Evolutionary conservation across 2,113 vertebrate species (phyloP).

Genomic region (Trogon melanurus): DNA sequence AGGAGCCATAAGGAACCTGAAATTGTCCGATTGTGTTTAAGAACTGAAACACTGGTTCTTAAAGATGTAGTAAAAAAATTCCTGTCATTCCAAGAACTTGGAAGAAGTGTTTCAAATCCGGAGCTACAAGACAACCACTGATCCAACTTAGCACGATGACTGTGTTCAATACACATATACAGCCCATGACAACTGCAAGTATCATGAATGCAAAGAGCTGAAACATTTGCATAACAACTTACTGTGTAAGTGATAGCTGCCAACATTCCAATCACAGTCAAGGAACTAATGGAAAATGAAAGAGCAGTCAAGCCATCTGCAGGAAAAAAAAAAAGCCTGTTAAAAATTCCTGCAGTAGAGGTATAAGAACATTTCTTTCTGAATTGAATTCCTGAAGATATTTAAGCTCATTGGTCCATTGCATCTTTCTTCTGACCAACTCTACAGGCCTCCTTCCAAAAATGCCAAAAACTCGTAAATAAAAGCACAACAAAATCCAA

Average conservation of each 20-base stretch:
- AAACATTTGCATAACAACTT: constrained; percentile 69
- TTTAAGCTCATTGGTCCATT: not conserved
- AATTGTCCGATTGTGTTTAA: not conserved
- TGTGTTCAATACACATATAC: not conserved
- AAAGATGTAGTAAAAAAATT: not conserved
- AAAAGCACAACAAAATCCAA: not conserved
- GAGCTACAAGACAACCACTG: not conserved
- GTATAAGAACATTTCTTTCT: not conserved
- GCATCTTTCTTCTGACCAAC: not conserved
- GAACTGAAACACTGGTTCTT: not conserved
- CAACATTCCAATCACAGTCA: constrained; percentile 98
- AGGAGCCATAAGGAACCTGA: rapidly evolving
- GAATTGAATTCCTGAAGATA: not conserved
- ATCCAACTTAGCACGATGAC: not conserved
- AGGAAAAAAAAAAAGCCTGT: not conserved
- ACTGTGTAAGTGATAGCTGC: constrained; percentile 98
- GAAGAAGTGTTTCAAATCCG: not conserved
- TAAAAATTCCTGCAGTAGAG: not conserved
- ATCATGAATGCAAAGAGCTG: not conserved
- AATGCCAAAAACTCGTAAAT: not conserved
- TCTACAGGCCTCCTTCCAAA: not conserved
- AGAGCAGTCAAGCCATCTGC: constrained; percentile 93
- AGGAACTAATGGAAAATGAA: constrained; percentile 95
- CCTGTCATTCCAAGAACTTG: not conserved
- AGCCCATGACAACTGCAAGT: rapidly evolving